Percentiles rank a stretch among this genome's conserved stretches.
These are phyloP conservation scores for Bostrychus sinensis DNA, from an alignment of 2,113 vertebrate genomes.

Conservation along the genomic window DNA sequence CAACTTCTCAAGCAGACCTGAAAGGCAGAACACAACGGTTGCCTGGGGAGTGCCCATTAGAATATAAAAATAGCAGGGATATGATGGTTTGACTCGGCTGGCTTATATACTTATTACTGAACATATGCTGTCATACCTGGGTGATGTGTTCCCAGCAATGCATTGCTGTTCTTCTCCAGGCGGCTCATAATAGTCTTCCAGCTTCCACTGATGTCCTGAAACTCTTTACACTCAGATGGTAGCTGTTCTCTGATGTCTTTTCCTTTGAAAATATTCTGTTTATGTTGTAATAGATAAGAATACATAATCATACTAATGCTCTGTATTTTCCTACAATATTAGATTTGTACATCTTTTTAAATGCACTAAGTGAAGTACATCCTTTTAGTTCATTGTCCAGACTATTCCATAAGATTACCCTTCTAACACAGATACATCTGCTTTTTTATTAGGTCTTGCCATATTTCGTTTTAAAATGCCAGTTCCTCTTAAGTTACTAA, in stretches of 20 bases:
- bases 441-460: too few species aligned
- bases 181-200: conserved; percentile 86
- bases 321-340: too few species aligned
- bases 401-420: too few species aligned
- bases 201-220: conserved; percentile 80
- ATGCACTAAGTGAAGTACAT: too few species aligned
- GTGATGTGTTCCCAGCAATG: conserved; percentile 83
- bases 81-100: neutral
- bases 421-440: too few species aligned
- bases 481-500: too few species aligned
- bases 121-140: conserved; percentile 74
- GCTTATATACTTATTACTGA: neutral
- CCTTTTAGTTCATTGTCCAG: too few species aligned
- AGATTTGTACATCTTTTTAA: too few species aligned
- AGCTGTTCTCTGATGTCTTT: conserved; percentile 89
- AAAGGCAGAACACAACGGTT: neutral
- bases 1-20: conserved; percentile 83
- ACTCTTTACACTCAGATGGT: conserved; percentile 82
- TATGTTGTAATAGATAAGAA: too few species aligned
- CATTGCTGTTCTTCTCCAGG: conserved; percentile 80
- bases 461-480: too few species aligned
- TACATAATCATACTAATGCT: too few species aligned
- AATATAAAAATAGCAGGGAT: neutral
- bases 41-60: neutral
- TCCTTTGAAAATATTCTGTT: conserved; percentile 89